A percentile compares a stretch with the other conserved stretches of the same genome.
Conservation (phyloP, 2,888 invertebrate species). For the Allygus modestus region DNA sequence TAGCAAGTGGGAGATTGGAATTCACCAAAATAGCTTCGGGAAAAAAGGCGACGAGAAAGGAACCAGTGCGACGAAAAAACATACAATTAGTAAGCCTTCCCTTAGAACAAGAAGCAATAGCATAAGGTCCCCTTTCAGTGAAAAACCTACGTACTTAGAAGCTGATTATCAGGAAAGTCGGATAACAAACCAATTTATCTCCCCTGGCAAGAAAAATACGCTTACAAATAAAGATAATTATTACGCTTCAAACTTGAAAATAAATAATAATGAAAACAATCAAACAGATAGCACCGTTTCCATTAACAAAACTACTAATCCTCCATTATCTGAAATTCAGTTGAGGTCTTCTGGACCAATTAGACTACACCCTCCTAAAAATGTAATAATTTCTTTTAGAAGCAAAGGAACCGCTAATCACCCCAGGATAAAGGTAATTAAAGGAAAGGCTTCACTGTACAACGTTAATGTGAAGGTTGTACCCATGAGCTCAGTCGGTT, state of each 20-base stretch:
- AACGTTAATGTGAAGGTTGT: slow-evolving; percentile 24
- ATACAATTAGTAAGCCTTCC: neutral
- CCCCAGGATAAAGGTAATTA: slow-evolving; percentile 15
- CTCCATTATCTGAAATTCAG: slow-evolving; percentile 11
- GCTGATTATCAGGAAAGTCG: neutral
- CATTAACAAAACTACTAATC: neutral
- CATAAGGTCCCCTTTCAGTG: neutral
- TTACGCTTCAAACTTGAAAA: neutral
- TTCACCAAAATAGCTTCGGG: neutral
- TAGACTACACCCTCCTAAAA: slow-evolving; percentile 35
- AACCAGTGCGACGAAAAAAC: neutral
- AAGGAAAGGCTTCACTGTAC: neutral
- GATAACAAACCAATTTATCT: neutral
- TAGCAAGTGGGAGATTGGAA: neutral
- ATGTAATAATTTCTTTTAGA: slow-evolving; percentile 39
- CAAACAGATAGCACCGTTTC: neutral
- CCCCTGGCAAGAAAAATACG: neutral
- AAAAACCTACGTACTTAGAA: neutral
- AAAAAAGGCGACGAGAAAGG: neutral
- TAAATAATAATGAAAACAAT: neutral
- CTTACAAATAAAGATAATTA: neutral
- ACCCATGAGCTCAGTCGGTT: slow-evolving; percentile 34
- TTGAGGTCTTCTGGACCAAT: neutral
- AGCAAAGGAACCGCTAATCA: slow-evolving; percentile 49
- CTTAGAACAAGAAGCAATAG: neutral